Conservation (phyloP, 2,888 invertebrate species). For the Nycteola revayana region DNA sequence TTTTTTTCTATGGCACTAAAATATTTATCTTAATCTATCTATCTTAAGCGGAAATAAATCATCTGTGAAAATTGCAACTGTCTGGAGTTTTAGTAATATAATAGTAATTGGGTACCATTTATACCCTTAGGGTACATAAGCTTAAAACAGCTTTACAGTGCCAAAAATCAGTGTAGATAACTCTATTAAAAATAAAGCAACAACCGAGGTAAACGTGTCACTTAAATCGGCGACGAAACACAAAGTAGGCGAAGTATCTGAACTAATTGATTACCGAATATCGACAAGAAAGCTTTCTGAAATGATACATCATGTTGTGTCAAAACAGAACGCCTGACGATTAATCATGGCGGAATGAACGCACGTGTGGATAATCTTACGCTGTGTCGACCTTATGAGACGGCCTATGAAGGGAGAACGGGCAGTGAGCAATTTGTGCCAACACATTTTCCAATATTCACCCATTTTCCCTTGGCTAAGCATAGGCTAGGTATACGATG, state of each 20-base stretch:
- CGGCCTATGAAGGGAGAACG: conserved; percentile 24
- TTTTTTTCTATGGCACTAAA: too few relatives aligned
- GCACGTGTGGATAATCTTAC: conserved; percentile 66
- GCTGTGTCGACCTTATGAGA: conserved; percentile 38
- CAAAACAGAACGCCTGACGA: conserved; percentile 62
- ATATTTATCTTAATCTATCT: too few relatives aligned
- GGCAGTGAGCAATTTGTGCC: conserved; percentile 1
- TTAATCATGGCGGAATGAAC: conserved; percentile 61
- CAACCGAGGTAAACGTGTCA: conserved; percentile 4
- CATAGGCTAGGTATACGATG: too few relatives aligned
- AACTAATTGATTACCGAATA: conserved; percentile 71
- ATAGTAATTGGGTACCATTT: too few relatives aligned
- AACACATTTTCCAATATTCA: background rate
- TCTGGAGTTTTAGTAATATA: too few relatives aligned
- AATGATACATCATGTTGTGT: conserved; percentile 77
- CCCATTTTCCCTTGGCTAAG: too few relatives aligned
- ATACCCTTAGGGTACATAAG: too few relatives aligned
- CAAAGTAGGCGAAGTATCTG: conserved; percentile 29
- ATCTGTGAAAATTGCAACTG: too few relatives aligned
- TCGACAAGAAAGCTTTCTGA: conserved; percentile 68
- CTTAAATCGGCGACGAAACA: conserved; percentile 9
- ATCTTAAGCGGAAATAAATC: too few relatives aligned
- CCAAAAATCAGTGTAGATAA: too few relatives aligned
- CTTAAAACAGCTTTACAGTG: too few relatives aligned
- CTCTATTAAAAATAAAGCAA: too few relatives aligned